A percentile compares a stretch with the other conserved stretches of the same genome.
Conservation (phyloP, 2,797 vertebrate species). For the Masticophis lateralis region DNA sequence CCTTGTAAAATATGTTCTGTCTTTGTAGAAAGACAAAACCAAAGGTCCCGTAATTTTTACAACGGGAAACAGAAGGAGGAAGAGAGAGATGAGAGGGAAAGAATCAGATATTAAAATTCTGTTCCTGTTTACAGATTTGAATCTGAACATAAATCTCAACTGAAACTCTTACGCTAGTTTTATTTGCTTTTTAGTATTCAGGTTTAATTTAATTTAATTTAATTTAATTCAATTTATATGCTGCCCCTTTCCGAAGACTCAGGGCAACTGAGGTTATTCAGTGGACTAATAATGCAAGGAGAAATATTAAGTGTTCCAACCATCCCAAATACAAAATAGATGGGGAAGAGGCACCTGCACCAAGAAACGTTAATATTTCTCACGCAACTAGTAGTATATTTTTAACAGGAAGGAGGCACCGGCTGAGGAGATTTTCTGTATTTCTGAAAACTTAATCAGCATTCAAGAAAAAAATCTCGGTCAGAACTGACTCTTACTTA, state of each 20-base stretch:
- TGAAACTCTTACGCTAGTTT: background rate
- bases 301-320: background rate
- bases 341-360: background rate
- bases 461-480: background rate
- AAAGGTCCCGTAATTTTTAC: background rate
- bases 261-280: background rate
- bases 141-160: background rate
- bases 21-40: background rate
- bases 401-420: background rate
- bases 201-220: too few species aligned
- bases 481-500: background rate
- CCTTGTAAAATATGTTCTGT: background rate
- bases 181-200: background rate
- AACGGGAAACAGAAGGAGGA: background rate
- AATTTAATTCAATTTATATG: too few species aligned
- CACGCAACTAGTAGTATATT: background rate
- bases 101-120: background rate
- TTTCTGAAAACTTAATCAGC: background rate
- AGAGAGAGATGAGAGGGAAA: background rate
- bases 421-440: background rate
- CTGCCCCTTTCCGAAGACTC: too few species aligned
- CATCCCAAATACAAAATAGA: background rate
- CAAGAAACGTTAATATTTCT: background rate
- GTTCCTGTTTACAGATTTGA: background rate
- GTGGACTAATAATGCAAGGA: background rate